Conservation (phyloP, 2,888 invertebrate genomes). For the Sepiola atlantica region DNA sequence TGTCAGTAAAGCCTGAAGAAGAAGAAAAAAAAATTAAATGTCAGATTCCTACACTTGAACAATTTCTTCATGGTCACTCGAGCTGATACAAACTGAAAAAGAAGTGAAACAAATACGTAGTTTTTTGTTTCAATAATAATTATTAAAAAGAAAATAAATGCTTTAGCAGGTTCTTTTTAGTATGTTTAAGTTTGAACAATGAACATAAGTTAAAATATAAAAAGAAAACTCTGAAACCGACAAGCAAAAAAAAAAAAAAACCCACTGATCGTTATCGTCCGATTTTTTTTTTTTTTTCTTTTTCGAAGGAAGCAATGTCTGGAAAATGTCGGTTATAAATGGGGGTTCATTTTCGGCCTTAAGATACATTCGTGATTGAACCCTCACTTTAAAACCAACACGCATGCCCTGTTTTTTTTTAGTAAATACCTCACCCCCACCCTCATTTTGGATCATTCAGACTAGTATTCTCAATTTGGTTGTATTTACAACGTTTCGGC, state of each 20-base stretch:
- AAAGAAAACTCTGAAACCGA: too few species aligned
- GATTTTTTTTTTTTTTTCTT: background rate
- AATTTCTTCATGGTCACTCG: background rate
- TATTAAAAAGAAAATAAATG: too few species aligned
- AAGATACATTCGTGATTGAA: background rate
- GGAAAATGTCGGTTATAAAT: background rate
- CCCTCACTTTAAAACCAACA: background rate
- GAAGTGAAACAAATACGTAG: background rate
- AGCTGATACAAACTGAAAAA: background rate
- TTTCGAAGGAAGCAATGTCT: background rate
- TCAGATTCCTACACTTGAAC: background rate
- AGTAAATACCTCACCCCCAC: background rate
- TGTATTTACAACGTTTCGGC: too few species aligned
- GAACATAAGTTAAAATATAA: too few species aligned
- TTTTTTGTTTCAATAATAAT: too few species aligned
- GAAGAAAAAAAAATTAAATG: background rate
- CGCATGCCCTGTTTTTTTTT: slow-evolving; percentile 12
- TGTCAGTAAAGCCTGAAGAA: background rate
- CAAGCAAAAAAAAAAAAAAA: background rate
- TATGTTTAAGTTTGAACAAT: too few species aligned
- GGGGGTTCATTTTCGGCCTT: background rate
- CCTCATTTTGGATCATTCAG: too few species aligned
- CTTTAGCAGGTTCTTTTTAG: too few species aligned
- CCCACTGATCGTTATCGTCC: background rate
- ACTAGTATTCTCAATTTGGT: too few species aligned